A percentile compares a stretch with the other conserved stretches of the same genome.
Evolutionary conservation across 2,888 invertebrate genomes (phyloP).

Genomic region (Encarsia formosa): DNA sequence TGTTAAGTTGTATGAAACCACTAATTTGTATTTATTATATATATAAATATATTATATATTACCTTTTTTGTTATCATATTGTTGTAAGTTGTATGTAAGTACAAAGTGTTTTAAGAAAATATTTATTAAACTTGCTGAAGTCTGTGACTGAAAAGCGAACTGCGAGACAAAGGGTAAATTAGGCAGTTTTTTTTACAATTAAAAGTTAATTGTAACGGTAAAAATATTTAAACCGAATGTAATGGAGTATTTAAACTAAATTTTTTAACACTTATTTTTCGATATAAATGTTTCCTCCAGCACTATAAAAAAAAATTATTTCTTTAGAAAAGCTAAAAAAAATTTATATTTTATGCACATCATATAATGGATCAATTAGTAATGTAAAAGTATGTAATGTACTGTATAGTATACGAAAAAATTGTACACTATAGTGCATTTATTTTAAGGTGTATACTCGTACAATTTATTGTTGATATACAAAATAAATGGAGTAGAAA

Average conservation of each 20-base stretch:
- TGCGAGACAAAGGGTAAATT: constrained; percentile 9
- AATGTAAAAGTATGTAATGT: constrained; percentile 11
- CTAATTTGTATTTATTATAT: constrained; percentile 27
- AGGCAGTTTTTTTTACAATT: constrained; percentile 19
- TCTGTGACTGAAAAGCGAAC: constrained; percentile 17
- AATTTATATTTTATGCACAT: constrained; percentile 13
- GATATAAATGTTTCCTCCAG: constrained; percentile 16
- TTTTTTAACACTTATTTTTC: constrained; percentile 18
- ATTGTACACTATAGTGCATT: constrained; percentile 14
- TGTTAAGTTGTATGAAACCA: constrained; percentile 32
- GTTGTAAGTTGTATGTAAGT: constrained; percentile 22
- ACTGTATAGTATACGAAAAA: constrained; percentile 14
- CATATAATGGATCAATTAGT: constrained; percentile 12
- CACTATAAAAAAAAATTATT: constrained; percentile 5
- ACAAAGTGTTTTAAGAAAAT: constrained; percentile 23
- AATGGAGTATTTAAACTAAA: constrained; percentile 16
- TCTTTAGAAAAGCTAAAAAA: constrained; percentile 9
- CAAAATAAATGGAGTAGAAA: constrained; percentile 26
- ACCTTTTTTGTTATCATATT: constrained; percentile 23
- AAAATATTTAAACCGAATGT: constrained; percentile 8
- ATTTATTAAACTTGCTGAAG: constrained; percentile 12
- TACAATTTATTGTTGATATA: constrained; percentile 25
- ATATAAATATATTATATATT: constrained; percentile 26
- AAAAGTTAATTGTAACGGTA: constrained; percentile 19
- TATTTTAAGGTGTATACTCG: constrained; percentile 25